Evolutionary conservation across 2,888 invertebrate genomes (phyloP).

Genomic region (Torymus auratus): DNA sequence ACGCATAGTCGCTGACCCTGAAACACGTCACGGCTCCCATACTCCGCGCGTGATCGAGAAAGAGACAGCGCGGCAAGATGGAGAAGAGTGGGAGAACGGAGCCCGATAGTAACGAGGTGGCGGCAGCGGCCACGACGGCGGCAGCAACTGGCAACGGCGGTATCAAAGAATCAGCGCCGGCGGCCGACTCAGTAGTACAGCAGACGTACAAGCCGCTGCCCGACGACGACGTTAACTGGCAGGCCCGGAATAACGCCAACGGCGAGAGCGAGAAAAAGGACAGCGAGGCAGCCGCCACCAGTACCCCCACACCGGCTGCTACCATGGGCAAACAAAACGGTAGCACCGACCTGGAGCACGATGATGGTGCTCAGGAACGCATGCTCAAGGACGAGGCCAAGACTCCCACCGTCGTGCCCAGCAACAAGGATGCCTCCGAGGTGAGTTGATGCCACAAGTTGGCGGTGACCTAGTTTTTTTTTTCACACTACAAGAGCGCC

Average conservation of each 20-base stretch:
- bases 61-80: conserved; percentile 24
- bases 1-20: conserved; percentile 36
- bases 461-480: not conserved
- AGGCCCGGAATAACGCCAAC: conserved; percentile 41
- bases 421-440: conserved; percentile 67
- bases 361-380: conserved; percentile 72
- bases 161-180: conserved; percentile 19
- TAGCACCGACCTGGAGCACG: conserved; percentile 65
- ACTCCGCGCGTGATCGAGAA: conserved; percentile 6
- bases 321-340: conserved; percentile 71
- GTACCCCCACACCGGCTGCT: not conserved
- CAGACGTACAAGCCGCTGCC: conserved; percentile 68
- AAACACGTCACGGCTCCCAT: not conserved
- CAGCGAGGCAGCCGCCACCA: no score
- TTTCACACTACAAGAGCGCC: not conserved
- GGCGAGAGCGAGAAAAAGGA: conserved; percentile 14
- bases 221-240: conserved; percentile 66
- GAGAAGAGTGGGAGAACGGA: conserved; percentile 73
- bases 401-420: conserved; percentile 62
- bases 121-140: conserved; percentile 58
- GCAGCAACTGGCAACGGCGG: conserved; percentile 63
- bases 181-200: conserved; percentile 57
- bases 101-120: conserved; percentile 64
- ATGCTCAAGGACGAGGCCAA: conserved; percentile 73
- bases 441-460: conserved; percentile 59